phyloP scores from a whole-genome alignment of 2,113 vertebrate species.

The Spea bombifrons region DNA sequence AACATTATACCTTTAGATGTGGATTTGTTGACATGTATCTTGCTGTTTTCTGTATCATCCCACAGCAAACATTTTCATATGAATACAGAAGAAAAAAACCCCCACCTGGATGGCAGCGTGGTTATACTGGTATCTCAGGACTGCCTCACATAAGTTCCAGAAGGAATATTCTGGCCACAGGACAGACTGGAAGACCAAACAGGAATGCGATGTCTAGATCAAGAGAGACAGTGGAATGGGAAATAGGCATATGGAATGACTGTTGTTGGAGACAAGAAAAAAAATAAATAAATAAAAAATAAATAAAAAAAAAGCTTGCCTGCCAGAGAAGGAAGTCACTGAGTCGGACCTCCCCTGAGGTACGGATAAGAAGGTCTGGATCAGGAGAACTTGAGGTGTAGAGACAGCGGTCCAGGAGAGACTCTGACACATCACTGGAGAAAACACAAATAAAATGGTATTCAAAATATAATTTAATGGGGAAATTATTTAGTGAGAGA shows the following conservation, averaged over 20 bases:
- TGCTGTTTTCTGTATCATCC: too few species aligned
- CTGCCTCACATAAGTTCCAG: constrained; percentile 97
- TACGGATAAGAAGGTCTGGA: constrained; percentile 92
- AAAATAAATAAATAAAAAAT: background rate
- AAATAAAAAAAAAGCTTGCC: constrained; percentile 62
- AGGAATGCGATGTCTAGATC: constrained; percentile 88
- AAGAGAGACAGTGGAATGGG: background rate
- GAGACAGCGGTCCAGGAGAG: constrained; percentile 85
- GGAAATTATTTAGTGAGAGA: too few species aligned
- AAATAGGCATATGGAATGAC: background rate
- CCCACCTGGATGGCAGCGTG: constrained; percentile 85
- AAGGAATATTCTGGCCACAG: constrained; percentile 97
- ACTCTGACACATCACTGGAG: constrained; percentile 85
- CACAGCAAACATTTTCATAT: too few species aligned
- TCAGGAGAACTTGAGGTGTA: constrained; percentile 90
- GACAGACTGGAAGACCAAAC: constrained; percentile 90
- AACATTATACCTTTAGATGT: too few species aligned
- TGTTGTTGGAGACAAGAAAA: too few species aligned
- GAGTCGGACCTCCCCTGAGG: constrained; percentile 93
- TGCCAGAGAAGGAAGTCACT: constrained; percentile 98
- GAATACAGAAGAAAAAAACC: too few species aligned
- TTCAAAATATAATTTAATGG: too few species aligned
- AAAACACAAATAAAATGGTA: constrained; percentile 44
- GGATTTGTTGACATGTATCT: too few species aligned
- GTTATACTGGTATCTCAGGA: constrained; percentile 89